Evolutionary conservation across 2,113 vertebrate genomes (phyloP).

Genomic region (Pongo abelii): DNA sequence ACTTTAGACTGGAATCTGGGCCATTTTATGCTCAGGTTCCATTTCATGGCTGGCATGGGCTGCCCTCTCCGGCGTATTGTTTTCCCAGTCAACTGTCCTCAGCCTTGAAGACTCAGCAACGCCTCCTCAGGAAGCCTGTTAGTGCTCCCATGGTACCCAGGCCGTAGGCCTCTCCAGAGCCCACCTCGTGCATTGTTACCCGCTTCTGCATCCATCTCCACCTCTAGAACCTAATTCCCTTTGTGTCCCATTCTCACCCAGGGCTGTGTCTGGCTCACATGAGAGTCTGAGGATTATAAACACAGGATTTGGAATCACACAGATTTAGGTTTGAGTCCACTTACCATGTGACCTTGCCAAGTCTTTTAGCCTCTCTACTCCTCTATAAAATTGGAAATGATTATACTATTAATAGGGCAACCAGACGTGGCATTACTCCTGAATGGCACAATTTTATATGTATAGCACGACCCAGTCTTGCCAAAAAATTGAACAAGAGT

Average conservation of each 20-base stretch:
- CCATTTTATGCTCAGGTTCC: neutral
- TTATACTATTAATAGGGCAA: neutral
- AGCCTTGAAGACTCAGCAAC: neutral
- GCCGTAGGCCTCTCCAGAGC: neutral
- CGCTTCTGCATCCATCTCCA: accelerated
- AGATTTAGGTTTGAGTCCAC: neutral
- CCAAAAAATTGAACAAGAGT: neutral
- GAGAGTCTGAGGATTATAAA: neutral
- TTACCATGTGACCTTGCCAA: neutral
- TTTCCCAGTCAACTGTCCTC: neutral
- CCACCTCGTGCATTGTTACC: neutral
- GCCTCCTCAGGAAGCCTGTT: too few relatives aligned
- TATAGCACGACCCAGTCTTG: neutral
- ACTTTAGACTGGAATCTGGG: neutral
- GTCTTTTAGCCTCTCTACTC: neutral
- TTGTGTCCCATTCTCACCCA: neutral
- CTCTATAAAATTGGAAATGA: neutral
- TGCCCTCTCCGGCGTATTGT: neutral
- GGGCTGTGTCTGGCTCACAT: neutral
- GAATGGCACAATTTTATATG: accelerated
- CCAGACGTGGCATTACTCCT: neutral
- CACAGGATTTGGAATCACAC: neutral
- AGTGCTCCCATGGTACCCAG: neutral
- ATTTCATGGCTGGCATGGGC: neutral
- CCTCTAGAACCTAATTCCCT: neutral